phyloP scores from a whole-genome alignment of 2,888 invertebrate genomes.

The Sycophila texana region DNA sequence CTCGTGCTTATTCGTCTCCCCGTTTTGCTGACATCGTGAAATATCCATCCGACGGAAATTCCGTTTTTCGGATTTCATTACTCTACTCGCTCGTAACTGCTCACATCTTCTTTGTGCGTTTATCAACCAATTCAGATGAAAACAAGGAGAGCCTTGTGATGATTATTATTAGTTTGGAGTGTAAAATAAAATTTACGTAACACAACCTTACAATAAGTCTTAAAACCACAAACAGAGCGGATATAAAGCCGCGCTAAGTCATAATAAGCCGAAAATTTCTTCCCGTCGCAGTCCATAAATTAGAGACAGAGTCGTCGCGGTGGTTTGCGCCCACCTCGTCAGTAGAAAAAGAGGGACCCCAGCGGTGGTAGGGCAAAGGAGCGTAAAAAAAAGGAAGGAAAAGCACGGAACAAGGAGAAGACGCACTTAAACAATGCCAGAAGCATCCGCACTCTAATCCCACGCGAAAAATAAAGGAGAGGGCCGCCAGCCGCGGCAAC shows the following conservation, averaged over 20 bases:
- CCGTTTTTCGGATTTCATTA: neutral
- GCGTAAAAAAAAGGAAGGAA: conserved; percentile 54
- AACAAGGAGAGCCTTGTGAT: no score
- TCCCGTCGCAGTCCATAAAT: conserved; percentile 36
- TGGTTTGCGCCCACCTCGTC: neutral
- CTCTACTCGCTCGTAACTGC: no score
- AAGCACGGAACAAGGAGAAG: conserved; percentile 56
- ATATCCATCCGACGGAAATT: conserved; percentile 4
- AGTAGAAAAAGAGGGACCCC: conserved; percentile 1
- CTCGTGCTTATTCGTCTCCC: conserved; percentile 57
- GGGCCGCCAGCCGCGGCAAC: neutral
- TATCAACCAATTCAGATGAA: neutral
- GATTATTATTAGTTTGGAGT: no score
- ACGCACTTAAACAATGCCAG: conserved; percentile 56
- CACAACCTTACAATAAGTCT: no score
- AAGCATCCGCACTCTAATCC: conserved; percentile 55
- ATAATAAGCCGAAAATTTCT: conserved; percentile 34
- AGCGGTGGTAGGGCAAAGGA: neutral
- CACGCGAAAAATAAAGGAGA: conserved; percentile 56
- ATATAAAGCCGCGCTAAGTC: conserved; percentile 14
- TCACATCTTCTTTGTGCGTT: neutral
- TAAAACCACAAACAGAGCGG: neutral
- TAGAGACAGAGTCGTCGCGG: conserved; percentile 25
- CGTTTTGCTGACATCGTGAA: neutral
- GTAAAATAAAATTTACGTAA: no score